These are phyloP conservation scores for Gobiocypris rarus DNA, from an alignment of 2,113 vertebrate genomes.

Conservation along the genomic window DNA sequence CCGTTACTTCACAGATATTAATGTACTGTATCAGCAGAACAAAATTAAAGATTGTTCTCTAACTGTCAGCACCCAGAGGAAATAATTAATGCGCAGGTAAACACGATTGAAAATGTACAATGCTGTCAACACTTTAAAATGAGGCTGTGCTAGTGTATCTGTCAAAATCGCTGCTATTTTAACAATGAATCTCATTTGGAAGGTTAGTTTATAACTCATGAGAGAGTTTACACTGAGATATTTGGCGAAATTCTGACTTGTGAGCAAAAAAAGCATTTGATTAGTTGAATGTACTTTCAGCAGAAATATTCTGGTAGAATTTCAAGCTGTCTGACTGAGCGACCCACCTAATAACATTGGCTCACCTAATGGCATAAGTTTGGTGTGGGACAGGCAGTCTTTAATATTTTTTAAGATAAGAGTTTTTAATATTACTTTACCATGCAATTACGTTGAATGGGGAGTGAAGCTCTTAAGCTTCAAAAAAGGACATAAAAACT, in stretches of 20 bases:
- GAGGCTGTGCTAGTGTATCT: neutral
- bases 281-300: neutral
- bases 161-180: conserved; percentile 19
- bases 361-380: neutral
- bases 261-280: neutral
- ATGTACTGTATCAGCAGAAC: neutral
- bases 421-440: neutral
- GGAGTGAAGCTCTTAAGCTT: neutral
- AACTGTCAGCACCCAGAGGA: conserved; percentile 34
- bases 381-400: neutral
- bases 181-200: conserved; percentile 9
- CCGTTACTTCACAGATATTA: neutral
- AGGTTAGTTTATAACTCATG: conserved; percentile 19
- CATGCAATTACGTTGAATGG: neutral
- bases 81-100: conserved; percentile 33
- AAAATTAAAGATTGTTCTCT: neutral
- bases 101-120: neutral
- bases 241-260: neutral
- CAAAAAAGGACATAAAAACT: neutral
- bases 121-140: neutral
- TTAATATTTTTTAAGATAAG: too few relatives aligned
- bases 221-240: conserved; percentile 17
- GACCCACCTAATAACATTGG: neutral
- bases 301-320: neutral
- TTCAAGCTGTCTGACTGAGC: neutral